Evolutionary conservation across 2,888 invertebrate genomes (phyloP).

Genomic region (Miltochrista miniata): DNA sequence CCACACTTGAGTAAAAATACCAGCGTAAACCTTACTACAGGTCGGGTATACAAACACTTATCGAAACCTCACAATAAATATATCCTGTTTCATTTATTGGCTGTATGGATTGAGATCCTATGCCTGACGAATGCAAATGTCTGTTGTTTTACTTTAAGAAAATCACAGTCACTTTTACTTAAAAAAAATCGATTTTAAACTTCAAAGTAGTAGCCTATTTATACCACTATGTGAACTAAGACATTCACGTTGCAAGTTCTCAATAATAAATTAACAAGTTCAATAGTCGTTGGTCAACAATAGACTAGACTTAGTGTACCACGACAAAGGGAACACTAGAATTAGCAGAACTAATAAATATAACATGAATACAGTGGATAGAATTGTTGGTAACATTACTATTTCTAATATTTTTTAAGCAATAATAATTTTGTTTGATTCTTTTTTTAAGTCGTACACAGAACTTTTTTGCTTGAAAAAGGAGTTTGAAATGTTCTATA

Average conservation of each 20-base stretch:
- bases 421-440: no score
- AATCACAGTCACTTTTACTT: no score
- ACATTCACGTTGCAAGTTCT: slow-evolving; percentile 12
- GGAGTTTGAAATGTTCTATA: no score
- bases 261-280: slow-evolving; percentile 5
- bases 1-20: slow-evolving; percentile 6
- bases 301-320: slow-evolving; percentile 52
- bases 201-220: neutral
- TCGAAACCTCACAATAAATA: neutral
- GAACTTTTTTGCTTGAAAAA: no score
- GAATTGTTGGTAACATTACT: slow-evolving; percentile 55
- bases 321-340: slow-evolving; percentile 70
- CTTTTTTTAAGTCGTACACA: no score
- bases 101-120: neutral
- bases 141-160: neutral
- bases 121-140: neutral
- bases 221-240: slow-evolving; percentile 4
- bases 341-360: slow-evolving; percentile 69
- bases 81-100: neutral
- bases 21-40: neutral
- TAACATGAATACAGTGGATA: slow-evolving; percentile 66
- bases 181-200: neutral
- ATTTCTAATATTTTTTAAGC: neutral
- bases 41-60: neutral
- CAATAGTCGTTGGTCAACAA: slow-evolving; percentile 27